Evolutionary conservation across 2,113 vertebrate species (phyloP).

Genomic region (Brachionichthys hirsutus): DNA sequence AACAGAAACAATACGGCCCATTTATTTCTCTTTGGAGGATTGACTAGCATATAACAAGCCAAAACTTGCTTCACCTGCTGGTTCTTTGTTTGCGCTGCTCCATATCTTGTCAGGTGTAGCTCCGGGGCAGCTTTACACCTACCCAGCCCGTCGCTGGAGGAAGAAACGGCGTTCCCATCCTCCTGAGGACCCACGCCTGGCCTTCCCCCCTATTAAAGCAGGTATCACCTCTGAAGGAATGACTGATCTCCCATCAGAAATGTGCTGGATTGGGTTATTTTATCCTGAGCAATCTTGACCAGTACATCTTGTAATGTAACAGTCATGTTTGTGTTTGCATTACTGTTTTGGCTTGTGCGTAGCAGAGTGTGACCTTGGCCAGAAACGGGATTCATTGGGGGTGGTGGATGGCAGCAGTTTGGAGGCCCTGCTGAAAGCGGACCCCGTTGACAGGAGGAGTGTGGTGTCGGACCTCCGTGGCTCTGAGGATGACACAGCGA

Average conservation of each 20-base stretch:
- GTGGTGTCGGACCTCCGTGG: conserved; percentile 78
- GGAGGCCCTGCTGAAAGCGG: conserved; percentile 90
- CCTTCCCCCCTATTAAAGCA: conserved; percentile 91
- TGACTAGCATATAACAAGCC: neutral
- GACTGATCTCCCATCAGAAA: neutral
- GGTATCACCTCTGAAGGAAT: conserved; percentile 67
- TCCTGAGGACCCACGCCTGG: conserved; percentile 90
- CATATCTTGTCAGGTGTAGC: conserved; percentile 80
- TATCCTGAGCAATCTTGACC: neutral
- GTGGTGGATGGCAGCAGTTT: conserved; percentile 91
- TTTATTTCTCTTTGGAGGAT: neutral
- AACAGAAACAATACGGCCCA: neutral
- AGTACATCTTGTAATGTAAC: neutral
- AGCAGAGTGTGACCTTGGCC: conserved; percentile 84
- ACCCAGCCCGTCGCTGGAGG: conserved; percentile 94
- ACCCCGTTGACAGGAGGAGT: conserved; percentile 85
- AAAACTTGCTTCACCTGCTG: neutral
- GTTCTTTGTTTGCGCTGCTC: neutral
- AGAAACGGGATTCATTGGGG: conserved; percentile 90
- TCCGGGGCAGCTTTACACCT: conserved; percentile 94
- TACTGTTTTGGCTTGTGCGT: conserved; percentile 1
- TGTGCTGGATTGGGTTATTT: neutral
- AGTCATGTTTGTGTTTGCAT: neutral
- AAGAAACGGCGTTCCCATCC: conserved; percentile 93
- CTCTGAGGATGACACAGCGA: conserved; percentile 82